phyloP scores from a whole-genome alignment of 1,140 invertebrate genomes.

The Scaptomyza montana region DNA sequence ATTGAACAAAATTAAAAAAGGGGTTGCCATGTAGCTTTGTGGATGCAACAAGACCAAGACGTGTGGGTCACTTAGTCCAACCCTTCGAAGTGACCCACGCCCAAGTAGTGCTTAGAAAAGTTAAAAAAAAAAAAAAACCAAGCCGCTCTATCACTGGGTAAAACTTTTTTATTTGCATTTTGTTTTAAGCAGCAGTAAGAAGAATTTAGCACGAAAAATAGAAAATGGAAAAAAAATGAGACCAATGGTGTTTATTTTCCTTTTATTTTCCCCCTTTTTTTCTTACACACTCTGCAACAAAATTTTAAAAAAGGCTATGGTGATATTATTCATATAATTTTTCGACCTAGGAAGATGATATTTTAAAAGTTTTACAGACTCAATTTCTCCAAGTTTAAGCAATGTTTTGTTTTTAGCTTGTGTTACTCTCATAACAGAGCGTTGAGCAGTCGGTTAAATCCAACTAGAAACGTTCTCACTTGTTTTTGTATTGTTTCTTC shows the following conservation, averaged over 20 bases:
- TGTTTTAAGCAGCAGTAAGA: slow-evolving; percentile 62
- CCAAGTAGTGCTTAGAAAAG: slow-evolving; percentile 62
- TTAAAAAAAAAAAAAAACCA: slow-evolving; percentile 32
- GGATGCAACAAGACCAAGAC: slow-evolving; percentile 6
- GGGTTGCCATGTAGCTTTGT: not conserved
- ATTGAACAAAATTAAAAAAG: not conserved
- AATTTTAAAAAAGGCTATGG: no score
- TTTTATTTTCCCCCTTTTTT: slow-evolving; percentile 7
- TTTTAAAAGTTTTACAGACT: no score
- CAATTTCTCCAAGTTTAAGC: no score
- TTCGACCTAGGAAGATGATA: no score
- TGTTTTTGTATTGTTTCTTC: slow-evolving; percentile 61
- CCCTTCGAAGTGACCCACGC: slow-evolving; percentile 10
- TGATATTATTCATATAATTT: no score
- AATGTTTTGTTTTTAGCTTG: no score
- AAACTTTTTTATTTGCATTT: slow-evolving; percentile 79
- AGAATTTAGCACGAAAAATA: slow-evolving; percentile 9
- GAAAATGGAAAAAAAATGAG: slow-evolving; percentile 41
- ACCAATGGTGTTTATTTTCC: slow-evolving; percentile 63
- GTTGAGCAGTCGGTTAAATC: not conserved
- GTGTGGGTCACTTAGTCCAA: slow-evolving; percentile 34
- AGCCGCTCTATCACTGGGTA: slow-evolving; percentile 37
- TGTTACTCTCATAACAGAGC: not conserved
- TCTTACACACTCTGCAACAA: slow-evolving; percentile 15
- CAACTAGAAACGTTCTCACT: not conserved